Base-by-base conservation (phyloP, 1,140 invertebrate genomes). In the Chrysopa pallens region DNA sequence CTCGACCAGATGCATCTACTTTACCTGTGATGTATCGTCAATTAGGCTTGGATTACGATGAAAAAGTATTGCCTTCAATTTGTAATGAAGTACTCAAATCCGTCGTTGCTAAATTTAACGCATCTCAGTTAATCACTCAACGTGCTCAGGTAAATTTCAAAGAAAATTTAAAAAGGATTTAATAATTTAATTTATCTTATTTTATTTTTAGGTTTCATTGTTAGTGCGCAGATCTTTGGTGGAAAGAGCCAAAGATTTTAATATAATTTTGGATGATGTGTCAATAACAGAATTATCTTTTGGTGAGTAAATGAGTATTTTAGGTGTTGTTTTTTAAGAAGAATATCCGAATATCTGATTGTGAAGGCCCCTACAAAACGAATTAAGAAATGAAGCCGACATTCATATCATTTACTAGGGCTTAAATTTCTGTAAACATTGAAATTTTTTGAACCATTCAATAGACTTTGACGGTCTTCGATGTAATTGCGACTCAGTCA, bases 51-150 rank as follows among this genome's bases (percentile, higher is more conserved):
- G 84, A 89, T 63, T 90, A 88, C 56, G 84, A 89, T 61, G 85
- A 89, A 59, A 89, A 88, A 70, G 84, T 87, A 12, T 66, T 99
- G 47, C 95, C 95, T 29, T 98, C 93, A 6, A 98, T 98, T 64
- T 94, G 90, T 61, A 98, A 98, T 69, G 95, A 99, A 71, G 95
- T 98, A 35, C 67, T 99, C 11, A 99, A 99, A 65, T 92, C 91
- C 44, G 95, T 99, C 17, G 95, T 99, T 13, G 96, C 96, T 5
- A 98, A 99, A 66, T 99, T 99, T 59, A 99, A 99, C 72, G 96
- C 96, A 7, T 96, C 93, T 1, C 96, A 99, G 60, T 65, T 99
- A 15, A 99, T 99, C 46, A 99, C 96, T 38, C 92, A 97, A 63
- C 79, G 96, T 64, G 90, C 95, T 54, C 91, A 96, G 70, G 89